A percentile compares a stretch with the other conserved stretches of the same genome.
These are phyloP conservation scores for Drosophila jambulina DNA, from an alignment of 1,140 invertebrate genomes.

Conservation along the genomic window DNA sequence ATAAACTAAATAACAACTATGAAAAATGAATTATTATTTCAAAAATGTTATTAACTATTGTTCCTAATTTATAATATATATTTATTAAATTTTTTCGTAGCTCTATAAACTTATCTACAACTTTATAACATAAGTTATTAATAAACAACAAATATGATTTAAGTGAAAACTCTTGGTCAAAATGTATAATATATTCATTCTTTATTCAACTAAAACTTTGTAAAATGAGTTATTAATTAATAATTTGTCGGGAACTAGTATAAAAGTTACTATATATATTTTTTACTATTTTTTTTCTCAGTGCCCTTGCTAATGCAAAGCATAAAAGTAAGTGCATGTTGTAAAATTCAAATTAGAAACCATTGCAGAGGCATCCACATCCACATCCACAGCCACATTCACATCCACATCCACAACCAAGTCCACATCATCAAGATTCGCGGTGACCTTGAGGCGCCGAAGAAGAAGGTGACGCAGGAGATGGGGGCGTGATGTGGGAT, in stretches of 20 bases:
- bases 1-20: not conserved
- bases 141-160: no score
- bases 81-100: no score
- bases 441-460: conserved; percentile 68
- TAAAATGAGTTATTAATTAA: no score
- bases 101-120: not conserved
- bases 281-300: not conserved
- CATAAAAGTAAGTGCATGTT: conserved; percentile 63
- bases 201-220: no score
- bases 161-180: no score
- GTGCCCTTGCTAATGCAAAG: conserved; percentile 63
- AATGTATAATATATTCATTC: no score
- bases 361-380: conserved; percentile 52
- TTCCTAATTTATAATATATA: no score
- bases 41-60: no score
- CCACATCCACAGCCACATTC: conserved; percentile 24
- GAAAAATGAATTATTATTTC: no score
- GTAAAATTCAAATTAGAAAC: conserved; percentile 80
- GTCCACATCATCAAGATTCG: conserved; percentile 20
- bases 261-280: no score
- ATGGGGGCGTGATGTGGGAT: conserved; percentile 6
- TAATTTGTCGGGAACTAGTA: no score
- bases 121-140: no score
- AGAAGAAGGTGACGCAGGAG: conserved; percentile 51
- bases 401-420: conserved; percentile 2